Base-by-base conservation (phyloP, 1,140 invertebrate species). In the Neomicropteryx cornuta region DNA sequence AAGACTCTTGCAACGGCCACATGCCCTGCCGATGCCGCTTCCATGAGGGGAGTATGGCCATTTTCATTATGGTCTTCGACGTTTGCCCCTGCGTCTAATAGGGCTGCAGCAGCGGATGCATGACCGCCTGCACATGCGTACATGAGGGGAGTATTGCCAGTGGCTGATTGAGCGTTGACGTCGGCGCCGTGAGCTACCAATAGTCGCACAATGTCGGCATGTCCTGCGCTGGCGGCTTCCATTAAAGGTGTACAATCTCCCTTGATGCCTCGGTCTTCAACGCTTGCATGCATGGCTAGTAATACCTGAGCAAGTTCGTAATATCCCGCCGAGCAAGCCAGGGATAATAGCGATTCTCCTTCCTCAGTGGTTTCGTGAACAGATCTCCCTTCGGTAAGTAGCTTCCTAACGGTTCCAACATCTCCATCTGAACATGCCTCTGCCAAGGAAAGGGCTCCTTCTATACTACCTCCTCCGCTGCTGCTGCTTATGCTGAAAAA, bases 61-160 rank as follows among this genome's bases (percentile, higher is more conserved):
- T 97, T 97, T 66, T 97, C 94, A 70, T 97, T 98, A 62, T 97
- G 90, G 66, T 95, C 92, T 69, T 99, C 96, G 6, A 97, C 90
- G 64, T 96, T 91, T 39, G 93, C 93, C 38, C 87, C 88, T 52
- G 81, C 77, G 50, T 92, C 84, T 19, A 99, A 71, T 32, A 99
- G 66, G 35, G 86, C 82, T 58, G 77, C 72, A 5, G 97, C 94
- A 43, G 94, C 90, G 44, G 92, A 85, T 52, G 85, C 83, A 68
- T 97, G 91, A 3, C 95, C 95, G 54, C 89, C 89, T 46, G 92
- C 92, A 62, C 93, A 97, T 28, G 92, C 94, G 70, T 97, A 97
- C 88, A 98, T 98, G 23, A 99, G 71, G 30, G 94, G 89, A 32
- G 94, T 98, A 59, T 97, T 97, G 39, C 89, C 90, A 55, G 90